A percentile compares a stretch with the other conserved stretches of the same genome.
phyloP scores from a whole-genome alignment of 2,113 vertebrate species.

The Myiopsitta monachus region DNA sequence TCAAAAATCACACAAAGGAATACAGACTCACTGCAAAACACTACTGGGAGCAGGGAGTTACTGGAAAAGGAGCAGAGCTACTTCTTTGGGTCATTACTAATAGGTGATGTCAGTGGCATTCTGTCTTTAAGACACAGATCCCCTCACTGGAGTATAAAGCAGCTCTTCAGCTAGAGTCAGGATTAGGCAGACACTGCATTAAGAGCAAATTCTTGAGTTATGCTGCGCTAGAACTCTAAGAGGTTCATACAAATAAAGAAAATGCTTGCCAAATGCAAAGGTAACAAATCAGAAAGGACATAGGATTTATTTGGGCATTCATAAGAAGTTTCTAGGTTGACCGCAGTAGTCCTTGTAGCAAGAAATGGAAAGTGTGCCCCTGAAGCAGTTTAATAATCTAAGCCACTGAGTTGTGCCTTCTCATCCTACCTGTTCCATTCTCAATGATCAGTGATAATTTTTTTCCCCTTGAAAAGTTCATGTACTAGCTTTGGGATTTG shows the following conservation, averaged over 20 bases:
- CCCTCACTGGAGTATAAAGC: background rate
- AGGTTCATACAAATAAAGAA: background rate
- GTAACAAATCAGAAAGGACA: background rate
- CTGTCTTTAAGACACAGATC: background rate
- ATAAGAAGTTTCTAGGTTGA: background rate
- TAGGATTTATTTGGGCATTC: background rate
- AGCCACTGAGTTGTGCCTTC: background rate
- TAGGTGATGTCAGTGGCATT: rapidly evolving
- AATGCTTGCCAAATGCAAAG: background rate
- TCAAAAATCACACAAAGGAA: background rate
- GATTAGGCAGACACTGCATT: background rate
- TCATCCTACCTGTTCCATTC: background rate
- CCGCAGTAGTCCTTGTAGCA: background rate
- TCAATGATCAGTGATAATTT: background rate
- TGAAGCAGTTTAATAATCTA: background rate
- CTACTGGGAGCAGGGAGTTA: background rate
- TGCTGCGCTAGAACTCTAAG: background rate
- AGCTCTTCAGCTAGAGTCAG: background rate
- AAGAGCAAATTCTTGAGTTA: background rate
- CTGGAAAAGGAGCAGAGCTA: background rate
- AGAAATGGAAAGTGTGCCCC: background rate
- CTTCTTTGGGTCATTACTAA: background rate
- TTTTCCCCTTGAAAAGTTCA: background rate
- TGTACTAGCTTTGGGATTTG: background rate
- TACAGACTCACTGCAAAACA: background rate